A percentile compares a stretch with the other conserved stretches of the same genome.
Evolutionary conservation across 2,797 vertebrate genomes (phyloP).

Genomic region (Sebastes baramenuke): DNA sequence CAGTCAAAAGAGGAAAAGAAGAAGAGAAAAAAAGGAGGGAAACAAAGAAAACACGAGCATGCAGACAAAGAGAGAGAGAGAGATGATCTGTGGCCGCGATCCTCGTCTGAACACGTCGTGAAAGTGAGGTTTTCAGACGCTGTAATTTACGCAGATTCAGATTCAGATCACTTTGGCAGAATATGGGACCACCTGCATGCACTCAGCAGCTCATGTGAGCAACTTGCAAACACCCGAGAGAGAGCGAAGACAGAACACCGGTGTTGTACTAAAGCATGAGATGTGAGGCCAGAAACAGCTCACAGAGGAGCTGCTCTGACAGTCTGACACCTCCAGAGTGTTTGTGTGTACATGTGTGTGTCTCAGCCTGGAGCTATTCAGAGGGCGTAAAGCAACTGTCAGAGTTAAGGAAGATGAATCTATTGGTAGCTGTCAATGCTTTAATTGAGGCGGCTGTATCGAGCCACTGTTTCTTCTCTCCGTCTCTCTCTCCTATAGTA

Average conservation of each 20-base stretch:
- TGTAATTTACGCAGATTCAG: slow-evolving; percentile 71
- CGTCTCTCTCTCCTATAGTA: background rate
- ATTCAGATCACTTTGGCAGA: slow-evolving; percentile 67
- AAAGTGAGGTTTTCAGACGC: slow-evolving; percentile 69
- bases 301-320: slow-evolving; percentile 27
- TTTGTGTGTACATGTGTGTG: slow-evolving; percentile 15
- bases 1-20: background rate
- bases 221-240: slow-evolving; percentile 27
- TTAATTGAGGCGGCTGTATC: slow-evolving; percentile 10
- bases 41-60: background rate
- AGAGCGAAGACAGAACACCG: slow-evolving; percentile 30
- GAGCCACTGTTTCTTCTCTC: background rate
- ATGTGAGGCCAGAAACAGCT: slow-evolving; percentile 35
- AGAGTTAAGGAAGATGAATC: slow-evolving; percentile 40
- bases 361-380: slow-evolving; percentile 28
- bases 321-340: slow-evolving; percentile 29
- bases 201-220: slow-evolving; percentile 47
- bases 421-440: slow-evolving; percentile 39
- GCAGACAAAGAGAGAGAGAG: slow-evolving; percentile 7
- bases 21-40: background rate
- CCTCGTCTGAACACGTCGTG: slow-evolving; percentile 66
- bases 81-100: slow-evolving; percentile 9
- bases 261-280: slow-evolving; percentile 40
- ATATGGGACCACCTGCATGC: slow-evolving; percentile 72
- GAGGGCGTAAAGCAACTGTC: slow-evolving; percentile 38